These are phyloP conservation scores for Oxyteleia sp. DNA, from an alignment of 2,888 invertebrate species.

Conservation along the genomic window DNA sequence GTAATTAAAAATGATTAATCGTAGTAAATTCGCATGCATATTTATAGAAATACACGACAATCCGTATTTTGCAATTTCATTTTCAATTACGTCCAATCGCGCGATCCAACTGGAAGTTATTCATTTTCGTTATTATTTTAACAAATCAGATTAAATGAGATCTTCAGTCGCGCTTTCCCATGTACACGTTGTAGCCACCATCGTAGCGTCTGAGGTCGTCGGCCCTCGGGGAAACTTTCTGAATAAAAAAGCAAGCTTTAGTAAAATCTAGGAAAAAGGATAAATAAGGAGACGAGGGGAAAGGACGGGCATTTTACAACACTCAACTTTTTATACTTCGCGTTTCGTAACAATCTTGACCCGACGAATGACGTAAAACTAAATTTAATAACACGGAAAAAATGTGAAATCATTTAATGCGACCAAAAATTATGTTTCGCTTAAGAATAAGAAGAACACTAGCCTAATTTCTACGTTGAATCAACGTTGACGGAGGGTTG, in stretches of 20 bases:
- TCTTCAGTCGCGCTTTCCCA: slow-evolving; percentile 70
- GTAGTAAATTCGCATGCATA: slow-evolving; percentile 19
- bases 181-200: slow-evolving; percentile 68
- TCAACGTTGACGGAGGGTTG: no score
- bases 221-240: slow-evolving; percentile 58
- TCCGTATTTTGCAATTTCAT: slow-evolving; percentile 42
- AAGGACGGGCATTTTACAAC: slow-evolving; percentile 9
- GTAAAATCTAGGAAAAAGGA: slow-evolving; percentile 34
- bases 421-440: no score
- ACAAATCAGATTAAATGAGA: slow-evolving; percentile 75
- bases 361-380: slow-evolving; percentile 24
- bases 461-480: no score
- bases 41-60: slow-evolving; percentile 12
- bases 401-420: no score
- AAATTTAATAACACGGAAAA: no score
- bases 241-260: slow-evolving; percentile 41
- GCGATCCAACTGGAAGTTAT: slow-evolving; percentile 36
- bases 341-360: slow-evolving; percentile 8
- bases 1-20: slow-evolving; percentile 39
- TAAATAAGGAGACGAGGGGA: slow-evolving; percentile 20
- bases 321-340: slow-evolving; percentile 30
- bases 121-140: slow-evolving; percentile 50
- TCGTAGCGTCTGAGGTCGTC: slow-evolving; percentile 61
- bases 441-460: no score
- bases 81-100: slow-evolving; percentile 42